Evolutionary conservation across 2,797 vertebrate species (phyloP).

Genomic region (Cirrhinus mrigala): DNA sequence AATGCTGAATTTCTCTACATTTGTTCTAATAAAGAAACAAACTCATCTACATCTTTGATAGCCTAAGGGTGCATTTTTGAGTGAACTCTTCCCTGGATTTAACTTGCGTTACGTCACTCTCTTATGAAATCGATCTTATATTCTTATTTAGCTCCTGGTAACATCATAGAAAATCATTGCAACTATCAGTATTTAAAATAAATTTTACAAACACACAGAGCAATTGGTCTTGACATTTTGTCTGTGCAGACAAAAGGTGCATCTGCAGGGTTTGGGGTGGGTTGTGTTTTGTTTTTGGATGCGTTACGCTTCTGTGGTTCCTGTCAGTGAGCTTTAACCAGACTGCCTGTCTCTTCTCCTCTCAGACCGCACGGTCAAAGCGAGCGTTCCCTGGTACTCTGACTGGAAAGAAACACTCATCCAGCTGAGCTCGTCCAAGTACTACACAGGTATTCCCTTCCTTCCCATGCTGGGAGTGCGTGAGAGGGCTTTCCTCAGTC

Average conservation of each 20-base stretch:
- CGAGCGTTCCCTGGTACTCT: constrained; percentile 92
- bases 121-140: neutral
- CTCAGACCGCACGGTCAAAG: constrained; percentile 92
- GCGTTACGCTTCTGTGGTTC: neutral
- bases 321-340: constrained; percentile 42
- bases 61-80: too few relatives aligned
- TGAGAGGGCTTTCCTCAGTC: constrained; percentile 29
- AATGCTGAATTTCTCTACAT: neutral
- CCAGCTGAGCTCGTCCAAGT: constrained; percentile 87
- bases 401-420: constrained; percentile 91
- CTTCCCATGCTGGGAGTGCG: constrained; percentile 36
- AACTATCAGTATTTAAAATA: neutral
- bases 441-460: constrained; percentile 87
- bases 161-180: neutral
- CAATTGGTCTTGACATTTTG: neutral
- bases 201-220: neutral
- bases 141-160: neutral
- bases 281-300: neutral
- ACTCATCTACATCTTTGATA: neutral
- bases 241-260: neutral
- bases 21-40: neutral
- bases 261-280: neutral
- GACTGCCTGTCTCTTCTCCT: constrained; percentile 70
- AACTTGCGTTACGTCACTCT: too few relatives aligned
- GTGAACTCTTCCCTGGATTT: too few relatives aligned